Evolutionary conservation across 1,140 invertebrate species (phyloP).

Genomic region (Oreohelix idahoensis): DNA sequence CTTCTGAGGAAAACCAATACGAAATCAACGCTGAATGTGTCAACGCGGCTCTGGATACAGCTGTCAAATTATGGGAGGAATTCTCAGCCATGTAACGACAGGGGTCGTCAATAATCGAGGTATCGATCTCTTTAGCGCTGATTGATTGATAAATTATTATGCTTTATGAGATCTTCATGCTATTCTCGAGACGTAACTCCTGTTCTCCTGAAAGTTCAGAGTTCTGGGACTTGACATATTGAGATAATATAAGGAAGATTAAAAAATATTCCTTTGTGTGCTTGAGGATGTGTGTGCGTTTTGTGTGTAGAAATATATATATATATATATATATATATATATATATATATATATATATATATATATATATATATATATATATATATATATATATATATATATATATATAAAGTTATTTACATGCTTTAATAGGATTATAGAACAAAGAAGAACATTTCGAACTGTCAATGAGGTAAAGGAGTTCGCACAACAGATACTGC

Average conservation of each 20-base stretch:
- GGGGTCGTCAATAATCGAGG: slow-evolving; percentile 3
- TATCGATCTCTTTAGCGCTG: slow-evolving; percentile 15
- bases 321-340: too few species aligned
- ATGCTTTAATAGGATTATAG: too few species aligned
- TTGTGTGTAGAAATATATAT: too few species aligned
- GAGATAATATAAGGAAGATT: neutral
- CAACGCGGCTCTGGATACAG: neutral
- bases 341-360: too few species aligned
- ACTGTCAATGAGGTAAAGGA: too few species aligned
- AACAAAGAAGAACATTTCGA: too few species aligned
- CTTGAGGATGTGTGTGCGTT: too few species aligned
- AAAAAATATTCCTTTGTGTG: too few species aligned
- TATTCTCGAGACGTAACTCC: neutral
- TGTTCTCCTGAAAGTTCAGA: neutral
- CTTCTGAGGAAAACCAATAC: neutral
- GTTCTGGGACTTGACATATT: neutral
- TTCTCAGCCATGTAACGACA: neutral
- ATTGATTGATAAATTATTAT: slow-evolving; percentile 15
- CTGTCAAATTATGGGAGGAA: slow-evolving; percentile 14
- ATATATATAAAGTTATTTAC: too few species aligned
- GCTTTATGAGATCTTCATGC: neutral
- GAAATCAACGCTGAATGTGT: neutral
- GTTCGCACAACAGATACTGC: too few species aligned
- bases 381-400: too few species aligned
- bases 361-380: too few species aligned